A percentile compares a stretch with the other conserved stretches of the same genome.
phyloP scores from a whole-genome alignment of 2,888 invertebrate genomes.

The Ischnura elegans region DNA sequence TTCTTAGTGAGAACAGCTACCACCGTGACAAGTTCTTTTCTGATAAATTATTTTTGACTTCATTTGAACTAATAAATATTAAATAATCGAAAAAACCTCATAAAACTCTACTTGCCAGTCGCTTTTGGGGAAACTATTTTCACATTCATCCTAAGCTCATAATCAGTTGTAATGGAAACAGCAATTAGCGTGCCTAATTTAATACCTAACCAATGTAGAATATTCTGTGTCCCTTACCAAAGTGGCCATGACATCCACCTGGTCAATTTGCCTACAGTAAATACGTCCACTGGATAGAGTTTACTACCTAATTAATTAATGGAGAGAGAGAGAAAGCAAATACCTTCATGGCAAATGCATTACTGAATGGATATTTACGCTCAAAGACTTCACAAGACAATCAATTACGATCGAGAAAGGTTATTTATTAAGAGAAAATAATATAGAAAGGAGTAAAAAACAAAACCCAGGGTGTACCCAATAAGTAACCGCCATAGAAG shows the following conservation, averaged over 20 bases:
- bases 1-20: no score
- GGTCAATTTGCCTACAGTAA: neutral
- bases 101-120: no score
- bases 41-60: no score
- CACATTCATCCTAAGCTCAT: neutral
- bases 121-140: no score
- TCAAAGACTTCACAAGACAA: neutral
- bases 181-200: neutral
- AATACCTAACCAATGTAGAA: neutral
- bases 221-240: neutral
- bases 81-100: no score
- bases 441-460: no score
- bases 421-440: no score
- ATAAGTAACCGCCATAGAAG: no score
- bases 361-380: neutral
- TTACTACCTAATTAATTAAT: neutral
- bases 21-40: no score
- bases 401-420: neutral
- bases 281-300: neutral
- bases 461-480: no score
- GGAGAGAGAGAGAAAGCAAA: neutral
- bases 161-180: no score
- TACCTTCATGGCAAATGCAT: neutral
- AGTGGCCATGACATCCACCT: neutral
- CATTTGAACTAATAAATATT: no score